Conservation (phyloP, 2,888 invertebrate genomes). For the Oscheius sp. region DNA sequence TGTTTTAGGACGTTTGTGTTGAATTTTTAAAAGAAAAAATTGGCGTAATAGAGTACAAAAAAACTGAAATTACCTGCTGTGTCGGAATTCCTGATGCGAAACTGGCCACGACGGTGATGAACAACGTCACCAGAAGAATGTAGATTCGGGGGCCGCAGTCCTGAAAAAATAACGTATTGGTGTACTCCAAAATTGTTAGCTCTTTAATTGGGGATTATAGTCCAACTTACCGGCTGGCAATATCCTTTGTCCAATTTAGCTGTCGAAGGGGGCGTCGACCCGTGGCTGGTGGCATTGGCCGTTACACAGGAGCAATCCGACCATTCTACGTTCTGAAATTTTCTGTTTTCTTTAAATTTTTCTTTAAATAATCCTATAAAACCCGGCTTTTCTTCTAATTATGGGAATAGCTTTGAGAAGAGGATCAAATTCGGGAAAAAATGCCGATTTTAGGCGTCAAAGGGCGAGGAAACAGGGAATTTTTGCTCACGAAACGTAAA, state of each 20-base stretch:
- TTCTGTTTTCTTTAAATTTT: too few relatives aligned
- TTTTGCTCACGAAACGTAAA: too few relatives aligned
- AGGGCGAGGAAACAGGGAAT: too few relatives aligned
- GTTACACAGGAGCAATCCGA: conserved; percentile 49
- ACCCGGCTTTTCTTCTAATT: too few relatives aligned
- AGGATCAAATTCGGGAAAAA: too few relatives aligned
- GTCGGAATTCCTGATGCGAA: conserved; percentile 71
- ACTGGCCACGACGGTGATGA: conserved; percentile 70
- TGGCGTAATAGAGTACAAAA: too few relatives aligned
- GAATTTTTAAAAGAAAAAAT: too few relatives aligned
- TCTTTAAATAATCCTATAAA: too few relatives aligned
- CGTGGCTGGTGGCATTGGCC: conserved; percentile 45
- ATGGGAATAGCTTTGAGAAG: too few relatives aligned
- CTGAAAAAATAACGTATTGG: not conserved
- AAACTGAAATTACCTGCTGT: conserved; percentile 66
- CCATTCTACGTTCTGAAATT: conserved; percentile 38
- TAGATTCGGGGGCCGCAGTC: conserved; percentile 67
- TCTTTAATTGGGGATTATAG: not conserved
- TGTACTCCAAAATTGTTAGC: not conserved
- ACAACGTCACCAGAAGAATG: conserved; percentile 66
- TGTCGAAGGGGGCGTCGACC: conserved; percentile 33
- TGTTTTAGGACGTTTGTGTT: too few relatives aligned
- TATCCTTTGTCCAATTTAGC: conserved; percentile 17
- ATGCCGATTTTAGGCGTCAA: not conserved
- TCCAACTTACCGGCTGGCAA: conserved; percentile 23